Evolutionary conservation across 2,888 invertebrate species (phyloP).

Genomic region (Microplitis manilae): DNA sequence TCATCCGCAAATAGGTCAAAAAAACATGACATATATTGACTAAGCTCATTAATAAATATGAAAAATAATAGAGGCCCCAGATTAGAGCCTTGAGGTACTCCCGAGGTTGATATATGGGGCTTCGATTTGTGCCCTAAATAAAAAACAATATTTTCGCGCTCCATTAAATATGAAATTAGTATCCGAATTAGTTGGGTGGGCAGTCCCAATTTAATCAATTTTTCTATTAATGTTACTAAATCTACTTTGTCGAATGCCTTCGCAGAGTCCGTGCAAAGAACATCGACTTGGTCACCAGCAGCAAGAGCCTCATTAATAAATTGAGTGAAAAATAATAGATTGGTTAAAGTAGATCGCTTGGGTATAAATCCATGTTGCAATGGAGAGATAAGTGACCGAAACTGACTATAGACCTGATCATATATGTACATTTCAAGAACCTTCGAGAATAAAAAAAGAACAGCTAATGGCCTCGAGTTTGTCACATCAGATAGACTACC

Average conservation of each 20-base stretch:
- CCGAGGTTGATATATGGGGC: neutral
- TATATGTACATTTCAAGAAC: too few relatives aligned
- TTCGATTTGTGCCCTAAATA: neutral
- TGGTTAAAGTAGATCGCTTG: neutral
- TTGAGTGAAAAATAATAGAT: neutral
- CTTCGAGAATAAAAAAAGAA: too few relatives aligned
- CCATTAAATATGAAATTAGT: neutral
- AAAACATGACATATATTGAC: neutral
- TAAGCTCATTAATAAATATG: neutral
- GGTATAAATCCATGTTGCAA: constrained; percentile 1
- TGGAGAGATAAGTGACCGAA: neutral
- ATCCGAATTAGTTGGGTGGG: neutral
- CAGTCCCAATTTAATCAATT: neutral
- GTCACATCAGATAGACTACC: too few relatives aligned
- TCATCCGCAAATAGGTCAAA: too few relatives aligned
- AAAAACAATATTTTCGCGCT: neutral
- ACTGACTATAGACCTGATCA: too few relatives aligned
- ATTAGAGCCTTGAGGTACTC: neutral
- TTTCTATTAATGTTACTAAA: neutral
- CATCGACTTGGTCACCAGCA: constrained; percentile 4
- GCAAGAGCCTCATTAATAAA: neutral
- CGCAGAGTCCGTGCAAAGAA: constrained; percentile 10
- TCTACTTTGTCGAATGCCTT: constrained; percentile 17
- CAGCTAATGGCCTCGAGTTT: too few relatives aligned
- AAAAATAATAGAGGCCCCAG: neutral